phyloP scores from a whole-genome alignment of 1,140 invertebrate genomes.

The Aphelenchoides besseyi region DNA sequence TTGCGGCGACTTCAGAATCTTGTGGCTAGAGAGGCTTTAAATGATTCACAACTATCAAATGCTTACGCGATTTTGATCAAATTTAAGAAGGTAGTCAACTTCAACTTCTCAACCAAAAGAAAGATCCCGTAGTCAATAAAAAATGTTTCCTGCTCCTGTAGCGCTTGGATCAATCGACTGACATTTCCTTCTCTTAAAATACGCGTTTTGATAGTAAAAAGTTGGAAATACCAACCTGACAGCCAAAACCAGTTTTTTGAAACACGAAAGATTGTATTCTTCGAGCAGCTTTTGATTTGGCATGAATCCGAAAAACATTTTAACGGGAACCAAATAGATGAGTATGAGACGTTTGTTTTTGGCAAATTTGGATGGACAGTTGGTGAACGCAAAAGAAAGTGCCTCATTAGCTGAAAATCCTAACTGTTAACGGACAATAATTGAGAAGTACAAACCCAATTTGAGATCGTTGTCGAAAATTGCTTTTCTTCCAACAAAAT shows the following conservation, averaged over 20 bases:
- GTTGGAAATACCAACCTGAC: conserved; percentile 37
- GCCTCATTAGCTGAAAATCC: conserved; percentile 77
- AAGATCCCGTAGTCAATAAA: conserved; percentile 93
- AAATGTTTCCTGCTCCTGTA: conserved; percentile 81
- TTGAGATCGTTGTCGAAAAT: conserved; percentile 95
- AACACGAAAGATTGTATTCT: conserved; percentile 85
- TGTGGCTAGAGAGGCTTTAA: conserved; percentile 68
- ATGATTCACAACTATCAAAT: neutral
- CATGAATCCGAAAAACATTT: conserved; percentile 90
- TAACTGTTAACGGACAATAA: conserved; percentile 9
- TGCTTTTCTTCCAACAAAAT: conserved; percentile 87
- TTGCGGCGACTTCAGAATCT: conserved; percentile 84
- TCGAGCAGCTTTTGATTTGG: conserved; percentile 75
- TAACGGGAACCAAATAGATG: conserved; percentile 92
- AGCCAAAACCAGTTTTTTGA: conserved; percentile 72
- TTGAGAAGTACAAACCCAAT: conserved; percentile 67
- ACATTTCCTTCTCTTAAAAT: conserved; percentile 75
- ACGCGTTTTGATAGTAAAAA: neutral
- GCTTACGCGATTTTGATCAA: conserved; percentile 87
- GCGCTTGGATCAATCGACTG: conserved; percentile 76
- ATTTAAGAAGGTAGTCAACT: conserved; percentile 89
- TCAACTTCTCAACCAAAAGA: conserved; percentile 90
- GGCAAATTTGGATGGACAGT: conserved; percentile 76
- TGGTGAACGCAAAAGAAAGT: conserved; percentile 84
- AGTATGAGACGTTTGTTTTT: conserved; percentile 90